phyloP scores from a whole-genome alignment of 35 echinoderm and acorn worm genomes.

The Heliocidaris erythrogramma region DNA sequence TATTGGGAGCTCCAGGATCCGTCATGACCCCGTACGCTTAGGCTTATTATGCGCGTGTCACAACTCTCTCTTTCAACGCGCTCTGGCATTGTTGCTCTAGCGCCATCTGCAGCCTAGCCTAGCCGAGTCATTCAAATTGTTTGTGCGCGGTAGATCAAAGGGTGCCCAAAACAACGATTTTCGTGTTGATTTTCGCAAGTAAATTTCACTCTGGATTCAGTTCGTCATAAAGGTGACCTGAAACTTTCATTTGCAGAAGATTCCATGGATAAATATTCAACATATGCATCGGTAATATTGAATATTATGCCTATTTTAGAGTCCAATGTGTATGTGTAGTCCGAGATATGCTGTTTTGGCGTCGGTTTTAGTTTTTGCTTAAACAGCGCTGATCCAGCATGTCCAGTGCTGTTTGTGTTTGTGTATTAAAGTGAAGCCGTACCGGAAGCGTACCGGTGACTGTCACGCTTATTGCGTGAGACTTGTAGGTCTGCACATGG shows the following conservation, averaged over 20 bases:
- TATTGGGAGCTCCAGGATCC: too few species aligned
- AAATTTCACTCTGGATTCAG: background rate
- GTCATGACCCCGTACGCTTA: too few species aligned
- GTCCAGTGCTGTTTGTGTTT: too few species aligned
- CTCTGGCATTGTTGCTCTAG: too few species aligned
- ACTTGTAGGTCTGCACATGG: too few species aligned
- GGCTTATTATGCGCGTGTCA: too few species aligned
- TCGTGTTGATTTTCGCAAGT: background rate
- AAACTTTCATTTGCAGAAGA: background rate
- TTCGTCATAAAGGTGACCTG: background rate
- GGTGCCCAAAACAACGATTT: background rate
- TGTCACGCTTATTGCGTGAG: too few species aligned
- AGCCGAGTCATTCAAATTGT: constrained; percentile 15
- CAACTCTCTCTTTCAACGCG: too few species aligned
- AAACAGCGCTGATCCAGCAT: too few species aligned
- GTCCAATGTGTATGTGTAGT: background rate
- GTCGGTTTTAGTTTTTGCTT: too few species aligned
- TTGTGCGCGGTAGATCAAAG: background rate
- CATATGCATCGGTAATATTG: constrained; percentile 22
- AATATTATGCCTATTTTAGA: background rate
- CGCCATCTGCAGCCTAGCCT: constrained; percentile 1
- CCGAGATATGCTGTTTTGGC: background rate
- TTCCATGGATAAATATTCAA: constrained; percentile 31
- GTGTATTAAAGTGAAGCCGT: too few species aligned
- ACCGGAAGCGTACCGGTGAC: too few species aligned